Conservation (phyloP, 2,888 invertebrate species). For the Clunio marinus region DNA sequence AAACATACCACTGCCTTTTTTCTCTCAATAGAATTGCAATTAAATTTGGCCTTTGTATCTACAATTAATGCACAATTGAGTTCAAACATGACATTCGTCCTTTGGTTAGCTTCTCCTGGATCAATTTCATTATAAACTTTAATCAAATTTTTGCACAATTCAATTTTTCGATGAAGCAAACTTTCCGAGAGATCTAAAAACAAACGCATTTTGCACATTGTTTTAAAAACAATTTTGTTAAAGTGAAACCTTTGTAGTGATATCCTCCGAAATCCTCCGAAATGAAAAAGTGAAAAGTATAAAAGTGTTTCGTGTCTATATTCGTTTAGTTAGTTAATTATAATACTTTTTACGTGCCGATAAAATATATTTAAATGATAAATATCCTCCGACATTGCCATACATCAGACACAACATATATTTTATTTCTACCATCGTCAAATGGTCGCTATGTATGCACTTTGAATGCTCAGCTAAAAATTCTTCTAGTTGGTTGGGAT, state of each 20-base stretch:
- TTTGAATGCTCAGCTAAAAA: not conserved
- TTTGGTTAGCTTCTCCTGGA: slow-evolving; percentile 20
- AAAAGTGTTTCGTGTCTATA: too few species aligned
- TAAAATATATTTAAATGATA: too few species aligned
- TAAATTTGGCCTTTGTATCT: slow-evolving; percentile 1
- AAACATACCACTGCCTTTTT: slow-evolving; percentile 14
- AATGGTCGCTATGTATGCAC: slow-evolving; percentile 17
- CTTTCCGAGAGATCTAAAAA: slow-evolving; percentile 24
- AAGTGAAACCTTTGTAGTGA: slow-evolving; percentile 28
- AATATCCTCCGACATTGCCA: slow-evolving; percentile 27
- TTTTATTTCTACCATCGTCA: slow-evolving; percentile 30
- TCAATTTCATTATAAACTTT: slow-evolving; percentile 4
- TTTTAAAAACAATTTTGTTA: too few species aligned
- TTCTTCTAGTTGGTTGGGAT: not conserved
- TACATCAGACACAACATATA: slow-evolving; percentile 36
- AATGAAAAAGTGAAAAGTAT: too few species aligned
- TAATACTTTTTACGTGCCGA: too few species aligned
- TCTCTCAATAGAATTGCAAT: not conserved
- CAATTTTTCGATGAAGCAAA: slow-evolving; percentile 13
- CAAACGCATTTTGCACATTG: too few species aligned
- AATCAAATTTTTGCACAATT: slow-evolving; percentile 15
- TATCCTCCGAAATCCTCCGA: too few species aligned
- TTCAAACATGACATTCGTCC: slow-evolving; percentile 25
- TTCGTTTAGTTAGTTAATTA: too few species aligned
- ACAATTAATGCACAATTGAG: slow-evolving; percentile 36